These are phyloP conservation scores for Laterallus jamaicensis DNA, from an alignment of 2,113 vertebrate species.

Conservation along the genomic window DNA sequence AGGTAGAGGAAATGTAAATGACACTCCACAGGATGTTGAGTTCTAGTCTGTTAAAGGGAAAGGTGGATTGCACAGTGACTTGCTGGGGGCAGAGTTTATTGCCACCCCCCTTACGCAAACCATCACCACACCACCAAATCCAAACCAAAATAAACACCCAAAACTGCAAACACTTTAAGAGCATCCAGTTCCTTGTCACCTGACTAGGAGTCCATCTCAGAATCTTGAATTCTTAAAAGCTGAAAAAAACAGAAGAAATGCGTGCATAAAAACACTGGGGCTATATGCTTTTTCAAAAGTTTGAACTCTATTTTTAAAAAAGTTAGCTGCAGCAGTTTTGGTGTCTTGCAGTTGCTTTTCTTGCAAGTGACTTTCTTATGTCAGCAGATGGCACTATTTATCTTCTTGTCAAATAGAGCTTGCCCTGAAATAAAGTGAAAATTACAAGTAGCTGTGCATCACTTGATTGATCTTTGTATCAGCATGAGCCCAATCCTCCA, in stretches of 20 bases:
- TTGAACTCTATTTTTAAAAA: not conserved
- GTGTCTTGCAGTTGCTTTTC: not conserved
- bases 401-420: slow-evolving; percentile 10
- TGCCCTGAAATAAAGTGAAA: slow-evolving; percentile 34
- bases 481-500: slow-evolving; percentile 33
- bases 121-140: not conserved
- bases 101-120: not conserved
- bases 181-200: not conserved
- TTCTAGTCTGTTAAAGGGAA: not conserved
- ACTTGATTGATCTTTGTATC: slow-evolving; percentile 51
- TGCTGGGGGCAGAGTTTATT: not conserved
- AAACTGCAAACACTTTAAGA: not conserved
- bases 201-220: not conserved
- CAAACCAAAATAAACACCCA: not conserved
- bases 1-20: not conserved
- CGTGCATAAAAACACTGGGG: not conserved
- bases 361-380: not conserved
- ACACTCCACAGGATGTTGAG: not conserved
- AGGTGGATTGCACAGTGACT: not conserved
- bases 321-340: not conserved
- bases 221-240: not conserved
- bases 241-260: not conserved
- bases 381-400: slow-evolving; percentile 79
- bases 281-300: not conserved
- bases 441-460: not conserved